Evolutionary conservation across 1,140 invertebrate genomes (phyloP), one percentile per base, ranked within the genome.

Genomic region (Ips typographus): DNA sequence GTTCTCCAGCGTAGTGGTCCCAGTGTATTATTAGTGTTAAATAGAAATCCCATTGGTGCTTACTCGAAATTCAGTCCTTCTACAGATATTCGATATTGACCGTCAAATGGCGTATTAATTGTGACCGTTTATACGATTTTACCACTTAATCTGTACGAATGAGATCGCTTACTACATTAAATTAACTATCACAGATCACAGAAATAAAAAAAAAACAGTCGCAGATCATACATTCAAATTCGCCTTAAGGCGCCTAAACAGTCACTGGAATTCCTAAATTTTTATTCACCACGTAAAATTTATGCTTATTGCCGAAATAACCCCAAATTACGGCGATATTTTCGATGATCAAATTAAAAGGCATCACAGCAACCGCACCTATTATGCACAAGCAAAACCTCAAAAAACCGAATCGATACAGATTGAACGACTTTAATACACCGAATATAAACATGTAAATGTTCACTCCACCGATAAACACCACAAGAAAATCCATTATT

Each of bases 371-470:
- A 5, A 97, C 81, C n/a, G 94, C 92, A 38, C 93, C 93, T 61
- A 89, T 83, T 51, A 96, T 87, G 78, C 93, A 94, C 5, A 95
- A 80, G 41, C 90, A 75, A 79, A 95, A 95, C 78, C 89, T 88
- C 3, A 90, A 73, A 56, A 92, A 76, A 3, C 95, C 95, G 76
- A 94, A 91, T 73, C 94, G 87, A 76, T 94, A 90, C 0, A 96
- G 81, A 5, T 92, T 93, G 78, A 98, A 98, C 41, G 95, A 98
- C 79, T 97, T 97, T 40, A 97, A 87, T 0, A 97, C 94, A 70
- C 96, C 96, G 82, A 98, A 97, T 51, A 98, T 87, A 78, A 96
- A 98, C 90, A 98, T 95, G 80, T 97, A 98, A 74, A 97, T 90
- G 80, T 95, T 96, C 2, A 96, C 91, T 52, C 90, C 94, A 58